Evolutionary conservation across 2,797 vertebrate genomes (phyloP), one percentile per base, ranked within the genome.

Genomic region (Rhinichthys osculus): DNA sequence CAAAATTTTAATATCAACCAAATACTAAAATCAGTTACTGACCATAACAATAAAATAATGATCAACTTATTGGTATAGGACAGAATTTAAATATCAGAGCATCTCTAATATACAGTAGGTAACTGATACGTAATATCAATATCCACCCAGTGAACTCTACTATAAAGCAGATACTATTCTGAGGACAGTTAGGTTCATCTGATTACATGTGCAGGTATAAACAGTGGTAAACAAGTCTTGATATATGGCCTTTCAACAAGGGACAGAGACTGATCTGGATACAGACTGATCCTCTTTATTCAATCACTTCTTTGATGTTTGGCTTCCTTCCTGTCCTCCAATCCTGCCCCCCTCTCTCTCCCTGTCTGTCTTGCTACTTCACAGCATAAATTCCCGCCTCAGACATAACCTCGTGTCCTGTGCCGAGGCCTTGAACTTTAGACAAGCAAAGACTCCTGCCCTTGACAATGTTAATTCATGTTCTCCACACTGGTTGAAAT

Each of bases 381-480:
- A 30, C 52, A 11, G 3, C 44, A 50, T 85, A 67, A 52, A 79
- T 86, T 79, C 23, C 23, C 19, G 14, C 67, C 64, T 33, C 52
- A 81, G 74, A 74, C 27, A 3, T 44, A 70, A 42, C n/a, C 42
- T 72, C 27, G 54, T 64, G 64, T 85, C 81, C 70, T 64, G 47
- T 82, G 73, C 54, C 16, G 30, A 80, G 69, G 52, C 62, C 17
- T 33, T 35, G 54, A 80, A 69, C 82, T 77, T 84, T 21, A 77
- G 66, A 69, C 77, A 62, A 44, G 30, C 35, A 71, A 17, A 81
- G 42, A 78, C 44, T 72, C 40, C 57, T 83, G 85, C 54, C 35
- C 83, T 77, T 89, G 73, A 85, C 67, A 38, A 76, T 85, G 78
- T 72, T 84, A 78, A 85, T 81, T 85, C n/a, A 59, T 78, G 82